These are phyloP conservation scores for Nematostella vectensis DNA, from an alignment of 92 coral and sea anemone species.

Conservation along the genomic window DNA sequence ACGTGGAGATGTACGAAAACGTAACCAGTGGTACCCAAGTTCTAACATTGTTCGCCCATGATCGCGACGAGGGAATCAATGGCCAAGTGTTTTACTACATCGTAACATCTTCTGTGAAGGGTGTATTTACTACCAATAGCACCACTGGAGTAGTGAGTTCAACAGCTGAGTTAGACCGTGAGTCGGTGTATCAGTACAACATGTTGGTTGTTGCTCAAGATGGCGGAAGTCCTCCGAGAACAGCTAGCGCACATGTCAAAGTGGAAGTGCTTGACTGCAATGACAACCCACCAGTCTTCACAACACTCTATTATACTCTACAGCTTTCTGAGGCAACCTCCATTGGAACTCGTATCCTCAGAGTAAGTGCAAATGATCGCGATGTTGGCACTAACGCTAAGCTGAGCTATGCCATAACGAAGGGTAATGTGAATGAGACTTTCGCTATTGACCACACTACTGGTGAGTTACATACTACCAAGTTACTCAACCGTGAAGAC, in stretches of 20 bases:
- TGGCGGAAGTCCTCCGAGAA: slow-evolving; percentile 19
- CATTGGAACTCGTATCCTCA: slow-evolving; percentile 6
- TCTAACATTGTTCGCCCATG: slow-evolving; percentile 25
- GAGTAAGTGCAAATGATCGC: slow-evolving; percentile 9
- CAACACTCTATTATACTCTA: slow-evolving; percentile 3
- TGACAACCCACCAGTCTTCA: slow-evolving; percentile 38
- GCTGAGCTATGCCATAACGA: slow-evolving; percentile 41
- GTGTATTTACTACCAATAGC: slow-evolving; percentile 11
- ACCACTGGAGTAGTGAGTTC: slow-evolving; percentile 25
- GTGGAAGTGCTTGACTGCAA: slow-evolving; percentile 34
- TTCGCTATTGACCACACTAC: slow-evolving; percentile 20
- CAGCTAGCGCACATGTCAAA: slow-evolving; percentile 23
- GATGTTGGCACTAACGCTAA: slow-evolving; percentile 28
- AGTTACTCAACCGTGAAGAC: slow-evolving; percentile 8
- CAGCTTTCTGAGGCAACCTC: slow-evolving; percentile 11
- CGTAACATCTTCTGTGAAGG: slow-evolving; percentile 11
- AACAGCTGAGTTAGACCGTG: slow-evolving; percentile 30
- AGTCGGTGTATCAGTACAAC: slow-evolving; percentile 24
- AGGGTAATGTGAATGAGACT: slow-evolving; percentile 37
- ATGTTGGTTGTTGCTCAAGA: slow-evolving; percentile 46
- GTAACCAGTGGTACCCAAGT: slow-evolving; percentile 20
- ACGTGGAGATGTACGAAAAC: slow-evolving; percentile 28
- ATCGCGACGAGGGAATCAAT: slow-evolving; percentile 18
- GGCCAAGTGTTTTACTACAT: slow-evolving; percentile 17
- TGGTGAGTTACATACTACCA: slow-evolving; percentile 10